Conservation (phyloP, 2,797 vertebrate species). For the Galaxias olidus region DNA sequence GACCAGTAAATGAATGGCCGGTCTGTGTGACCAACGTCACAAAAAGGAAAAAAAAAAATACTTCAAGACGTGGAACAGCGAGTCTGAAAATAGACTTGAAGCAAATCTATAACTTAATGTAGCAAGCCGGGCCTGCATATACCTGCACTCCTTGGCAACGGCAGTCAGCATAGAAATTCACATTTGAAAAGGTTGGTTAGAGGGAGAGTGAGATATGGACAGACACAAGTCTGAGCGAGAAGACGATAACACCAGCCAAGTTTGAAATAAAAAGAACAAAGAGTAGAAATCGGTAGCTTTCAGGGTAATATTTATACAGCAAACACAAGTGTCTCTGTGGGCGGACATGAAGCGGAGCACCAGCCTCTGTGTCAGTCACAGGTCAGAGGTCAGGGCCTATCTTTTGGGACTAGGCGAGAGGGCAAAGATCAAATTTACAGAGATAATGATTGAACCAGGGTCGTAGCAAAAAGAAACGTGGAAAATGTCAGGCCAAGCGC, state of each 20-base stretch:
- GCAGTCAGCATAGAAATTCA: background rate
- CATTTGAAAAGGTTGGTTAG: too few species aligned
- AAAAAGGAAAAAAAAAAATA: background rate
- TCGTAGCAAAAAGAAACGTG: background rate
- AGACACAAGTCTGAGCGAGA: too few species aligned
- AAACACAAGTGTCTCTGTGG: conserved; percentile 46
- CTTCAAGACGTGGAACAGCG: background rate
- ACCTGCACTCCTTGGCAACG: background rate
- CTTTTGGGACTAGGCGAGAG: conserved; percentile 27
- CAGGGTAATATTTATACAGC: conserved; percentile 42
- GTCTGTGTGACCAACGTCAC: conserved; percentile 37
- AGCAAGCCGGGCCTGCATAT: background rate
- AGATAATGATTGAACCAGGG: background rate
- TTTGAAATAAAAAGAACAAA: conserved; percentile 9
- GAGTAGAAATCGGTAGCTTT: conserved; percentile 21
- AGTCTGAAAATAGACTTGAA: conserved; percentile 4
- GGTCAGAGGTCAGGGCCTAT: conserved; percentile 45
- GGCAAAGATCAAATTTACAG: conserved; percentile 33
- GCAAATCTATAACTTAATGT: conserved; percentile 6
- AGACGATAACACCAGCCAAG: background rate
- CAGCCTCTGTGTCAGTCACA: conserved; percentile 29
- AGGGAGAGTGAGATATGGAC: too few species aligned
- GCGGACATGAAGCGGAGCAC: conserved; percentile 40
- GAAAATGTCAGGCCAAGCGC: too few species aligned
- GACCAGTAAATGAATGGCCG: conserved; percentile 51